These are phyloP conservation scores for Galendromus occidentalis DNA, from an alignment of 1,140 invertebrate genomes.

Conservation along the genomic window DNA sequence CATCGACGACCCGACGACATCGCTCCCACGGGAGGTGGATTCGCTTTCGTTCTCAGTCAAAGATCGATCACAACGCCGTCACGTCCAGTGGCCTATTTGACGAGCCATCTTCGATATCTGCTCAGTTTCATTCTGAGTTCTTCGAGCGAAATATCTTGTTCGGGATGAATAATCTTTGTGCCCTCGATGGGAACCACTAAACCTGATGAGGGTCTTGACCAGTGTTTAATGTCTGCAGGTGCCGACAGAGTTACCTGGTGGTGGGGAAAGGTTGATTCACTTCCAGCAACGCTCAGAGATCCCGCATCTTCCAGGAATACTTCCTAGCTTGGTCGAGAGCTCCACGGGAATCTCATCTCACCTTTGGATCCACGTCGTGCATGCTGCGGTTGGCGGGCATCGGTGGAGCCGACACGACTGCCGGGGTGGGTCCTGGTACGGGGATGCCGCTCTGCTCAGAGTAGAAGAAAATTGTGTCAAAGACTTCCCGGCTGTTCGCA, in stretches of 20 bases:
- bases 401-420: conserved; percentile 13
- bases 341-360: neutral
- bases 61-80: too few relatives aligned
- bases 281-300: neutral
- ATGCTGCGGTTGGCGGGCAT: neutral
- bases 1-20: too few relatives aligned
- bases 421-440: neutral
- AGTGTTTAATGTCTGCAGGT: conserved; percentile 14
- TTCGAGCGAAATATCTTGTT: conserved; percentile 75
- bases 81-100: too few relatives aligned
- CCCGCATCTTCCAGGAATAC: neutral
- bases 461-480: neutral
- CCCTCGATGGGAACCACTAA: conserved; percentile 57
- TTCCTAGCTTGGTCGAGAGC: neutral
- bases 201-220: conserved; percentile 35
- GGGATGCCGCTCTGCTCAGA: neutral
- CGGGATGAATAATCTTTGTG: conserved; percentile 78
- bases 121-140: conserved; percentile 47
- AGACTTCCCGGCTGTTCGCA: neutral
- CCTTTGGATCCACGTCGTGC: neutral
- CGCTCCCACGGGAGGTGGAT: too few relatives aligned
- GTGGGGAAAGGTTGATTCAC: neutral
- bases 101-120: too few relatives aligned
- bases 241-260: conserved; percentile 24
- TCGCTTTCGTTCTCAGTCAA: too few relatives aligned